phyloP scores from a whole-genome alignment of 2,113 vertebrate genomes.

The Eolophus roseicapilla region DNA sequence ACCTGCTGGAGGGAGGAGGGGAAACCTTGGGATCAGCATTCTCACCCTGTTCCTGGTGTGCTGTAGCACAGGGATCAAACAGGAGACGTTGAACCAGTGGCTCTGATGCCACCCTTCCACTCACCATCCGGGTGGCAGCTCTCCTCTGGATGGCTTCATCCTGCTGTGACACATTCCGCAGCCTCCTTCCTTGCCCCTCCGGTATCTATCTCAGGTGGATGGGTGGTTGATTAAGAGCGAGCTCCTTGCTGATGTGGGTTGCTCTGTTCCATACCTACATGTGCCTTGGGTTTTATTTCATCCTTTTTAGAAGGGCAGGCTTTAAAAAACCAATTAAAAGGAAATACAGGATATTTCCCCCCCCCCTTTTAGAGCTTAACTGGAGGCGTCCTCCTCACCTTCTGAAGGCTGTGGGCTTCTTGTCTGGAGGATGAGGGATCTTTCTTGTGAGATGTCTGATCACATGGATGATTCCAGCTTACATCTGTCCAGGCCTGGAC shows the following conservation, averaged over 20 bases:
- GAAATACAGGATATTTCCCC: accelerated
- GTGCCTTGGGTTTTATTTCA: neutral
- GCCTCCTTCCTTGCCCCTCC: neutral
- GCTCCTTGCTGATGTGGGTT: neutral
- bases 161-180: neutral
- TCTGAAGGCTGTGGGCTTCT: neutral
- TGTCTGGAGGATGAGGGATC: neutral
- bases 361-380: neutral
- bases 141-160: neutral
- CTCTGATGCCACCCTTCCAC: neutral
- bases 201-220: neutral
- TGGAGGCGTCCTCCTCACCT: neutral
- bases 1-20: neutral
- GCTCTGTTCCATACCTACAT: neutral
- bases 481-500: neutral
- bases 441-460: neutral
- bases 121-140: neutral
- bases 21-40: neutral
- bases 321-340: neutral
- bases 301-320: neutral
- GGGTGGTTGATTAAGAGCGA: neutral
- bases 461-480: neutral
- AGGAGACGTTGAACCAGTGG: accelerated
- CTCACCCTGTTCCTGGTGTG: neutral
- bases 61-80: accelerated